Conservation (phyloP, 2,113 vertebrate species). For the Ptychochromis oligacanthus region DNA sequence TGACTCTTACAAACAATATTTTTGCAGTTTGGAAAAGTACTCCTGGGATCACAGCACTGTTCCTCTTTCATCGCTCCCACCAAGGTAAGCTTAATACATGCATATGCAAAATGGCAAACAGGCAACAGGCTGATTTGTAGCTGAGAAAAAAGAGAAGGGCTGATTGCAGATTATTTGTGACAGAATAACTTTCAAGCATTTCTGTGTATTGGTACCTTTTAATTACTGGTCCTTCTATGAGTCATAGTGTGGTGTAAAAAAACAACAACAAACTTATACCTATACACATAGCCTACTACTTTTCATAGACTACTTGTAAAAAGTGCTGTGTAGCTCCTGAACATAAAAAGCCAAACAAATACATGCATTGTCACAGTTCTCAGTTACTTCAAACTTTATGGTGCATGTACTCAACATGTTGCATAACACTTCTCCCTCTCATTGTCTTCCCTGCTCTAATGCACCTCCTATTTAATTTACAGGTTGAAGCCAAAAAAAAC, state of each 20-base stretch:
- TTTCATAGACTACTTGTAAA: background rate
- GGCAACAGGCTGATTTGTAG: background rate
- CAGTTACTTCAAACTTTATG: background rate
- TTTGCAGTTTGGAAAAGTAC: background rate
- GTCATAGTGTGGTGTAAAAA: background rate
- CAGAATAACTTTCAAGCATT: background rate
- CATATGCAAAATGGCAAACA: background rate
- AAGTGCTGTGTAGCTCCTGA: background rate
- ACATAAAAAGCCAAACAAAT: background rate
- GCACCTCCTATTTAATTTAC: conserved; percentile 55
- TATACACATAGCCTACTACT: background rate
- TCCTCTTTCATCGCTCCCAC: background rate
- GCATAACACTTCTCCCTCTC: conserved; percentile 47
- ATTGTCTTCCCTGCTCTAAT: conserved; percentile 41
- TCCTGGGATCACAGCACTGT: background rate
- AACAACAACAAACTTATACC: background rate
- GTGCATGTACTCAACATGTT: conserved; percentile 47
- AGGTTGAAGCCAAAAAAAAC: conserved; percentile 48
- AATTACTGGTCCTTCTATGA: background rate
- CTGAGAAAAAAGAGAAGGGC: background rate
- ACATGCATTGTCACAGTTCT: background rate
- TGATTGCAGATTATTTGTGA: background rate
- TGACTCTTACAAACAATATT: background rate
- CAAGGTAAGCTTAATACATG: conserved; percentile 58
- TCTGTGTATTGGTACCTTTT: background rate